Conservation (phyloP, 2,113 vertebrate species). For the Gallinago jamesoni region DNA sequence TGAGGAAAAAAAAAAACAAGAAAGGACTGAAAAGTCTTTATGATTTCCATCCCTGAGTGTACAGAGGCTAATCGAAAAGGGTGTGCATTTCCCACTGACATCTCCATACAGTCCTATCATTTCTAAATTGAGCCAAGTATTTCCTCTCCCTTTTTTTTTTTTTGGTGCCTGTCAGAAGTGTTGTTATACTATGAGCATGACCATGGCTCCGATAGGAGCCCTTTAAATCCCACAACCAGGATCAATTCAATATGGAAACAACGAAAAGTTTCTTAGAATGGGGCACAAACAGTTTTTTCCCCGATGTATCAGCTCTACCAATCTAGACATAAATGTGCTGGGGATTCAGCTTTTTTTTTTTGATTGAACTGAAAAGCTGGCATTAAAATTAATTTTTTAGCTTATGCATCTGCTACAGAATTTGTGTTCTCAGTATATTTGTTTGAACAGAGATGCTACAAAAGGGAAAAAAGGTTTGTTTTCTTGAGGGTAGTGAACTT, state of each 20-base stretch:
- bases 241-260: neutral
- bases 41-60: neutral
- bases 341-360: neutral
- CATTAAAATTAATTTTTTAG: neutral
- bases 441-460: neutral
- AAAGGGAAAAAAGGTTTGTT: neutral
- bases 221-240: neutral
- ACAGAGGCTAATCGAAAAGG: neutral
- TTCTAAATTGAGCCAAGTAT: neutral
- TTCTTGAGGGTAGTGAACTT: neutral
- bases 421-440: neutral
- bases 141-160: neutral
- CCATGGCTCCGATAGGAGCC: neutral
- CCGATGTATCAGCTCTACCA: fast-evolving
- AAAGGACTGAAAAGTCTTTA: neutral
- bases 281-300: neutral
- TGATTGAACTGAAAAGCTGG: neutral
- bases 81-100: neutral
- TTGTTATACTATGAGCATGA: fast-evolving
- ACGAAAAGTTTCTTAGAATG: neutral
- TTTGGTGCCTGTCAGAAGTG: neutral
- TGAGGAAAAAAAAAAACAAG: neutral
- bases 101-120: neutral
- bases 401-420: neutral
- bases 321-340: neutral